phyloP scores from a whole-genome alignment of 2,113 vertebrate genomes.

The Corvus moneduloides region DNA sequence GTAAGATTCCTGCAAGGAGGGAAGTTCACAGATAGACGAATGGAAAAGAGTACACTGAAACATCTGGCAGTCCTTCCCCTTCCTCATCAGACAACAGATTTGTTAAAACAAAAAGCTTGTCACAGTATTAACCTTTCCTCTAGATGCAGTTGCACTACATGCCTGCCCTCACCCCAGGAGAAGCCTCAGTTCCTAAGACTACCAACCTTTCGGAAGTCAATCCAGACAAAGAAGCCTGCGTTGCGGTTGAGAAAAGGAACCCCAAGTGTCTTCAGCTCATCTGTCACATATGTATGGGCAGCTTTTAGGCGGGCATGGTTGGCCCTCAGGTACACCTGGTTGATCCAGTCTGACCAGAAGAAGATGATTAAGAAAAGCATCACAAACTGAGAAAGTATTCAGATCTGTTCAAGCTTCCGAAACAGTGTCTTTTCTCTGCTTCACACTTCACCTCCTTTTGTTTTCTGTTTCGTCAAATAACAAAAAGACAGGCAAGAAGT shows the following conservation, averaged over 20 bases:
- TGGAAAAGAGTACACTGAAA: neutral
- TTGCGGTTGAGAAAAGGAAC: conserved; percentile 84
- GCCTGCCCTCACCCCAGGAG: neutral
- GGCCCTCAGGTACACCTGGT: conserved; percentile 82
- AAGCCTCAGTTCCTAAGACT: neutral
- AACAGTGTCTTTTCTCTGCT: neutral
- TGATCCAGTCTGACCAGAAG: conserved; percentile 87
- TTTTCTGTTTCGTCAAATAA: neutral
- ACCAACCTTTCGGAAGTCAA: conserved; percentile 90
- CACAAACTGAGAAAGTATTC: neutral
- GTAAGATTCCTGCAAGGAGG: conserved; percentile 17
- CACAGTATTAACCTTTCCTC: neutral
- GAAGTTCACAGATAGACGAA: neutral
- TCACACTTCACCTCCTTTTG: neutral
- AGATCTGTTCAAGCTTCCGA: neutral
- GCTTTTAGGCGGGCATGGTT: conserved; percentile 84
- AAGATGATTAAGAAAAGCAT: neutral
- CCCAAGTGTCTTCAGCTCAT: conserved; percentile 81
- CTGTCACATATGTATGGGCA: conserved; percentile 81
- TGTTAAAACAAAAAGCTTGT: neutral
- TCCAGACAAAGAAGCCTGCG: conserved; percentile 90
- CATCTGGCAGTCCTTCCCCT: neutral
- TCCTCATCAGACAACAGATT: neutral
- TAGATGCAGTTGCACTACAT: neutral
- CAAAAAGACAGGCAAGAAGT: neutral